Percentiles rank a stretch among this genome's conserved stretches.
phyloP scores from a whole-genome alignment of 2,888 invertebrate species.

The Leucoma salicis region DNA sequence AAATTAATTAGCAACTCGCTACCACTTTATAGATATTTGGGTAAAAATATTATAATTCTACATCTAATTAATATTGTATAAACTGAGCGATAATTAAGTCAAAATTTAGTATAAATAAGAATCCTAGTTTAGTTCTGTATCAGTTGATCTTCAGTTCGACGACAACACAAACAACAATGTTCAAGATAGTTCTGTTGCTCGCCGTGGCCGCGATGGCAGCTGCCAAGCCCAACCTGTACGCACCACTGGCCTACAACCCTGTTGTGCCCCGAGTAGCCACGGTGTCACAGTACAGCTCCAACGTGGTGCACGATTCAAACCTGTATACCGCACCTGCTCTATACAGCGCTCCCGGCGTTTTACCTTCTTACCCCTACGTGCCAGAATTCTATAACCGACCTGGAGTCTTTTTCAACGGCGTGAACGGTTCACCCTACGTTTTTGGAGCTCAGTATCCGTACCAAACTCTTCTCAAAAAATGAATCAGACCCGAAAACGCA shows the following conservation, averaged over 20 bases:
- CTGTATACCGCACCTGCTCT: slow-evolving; percentile 40
- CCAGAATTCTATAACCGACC: slow-evolving; percentile 42
- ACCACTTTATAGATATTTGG: too few relatives aligned
- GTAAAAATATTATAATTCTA: too few relatives aligned
- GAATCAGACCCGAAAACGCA: too few relatives aligned
- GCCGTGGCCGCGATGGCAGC: slow-evolving; percentile 81
- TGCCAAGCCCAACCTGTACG: slow-evolving; percentile 69
- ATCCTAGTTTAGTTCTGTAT: slow-evolving; percentile 26
- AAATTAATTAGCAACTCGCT: too few relatives aligned
- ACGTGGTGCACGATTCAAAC: slow-evolving; percentile 41
- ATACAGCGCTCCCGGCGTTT: slow-evolving; percentile 39
- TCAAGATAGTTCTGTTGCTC: slow-evolving; percentile 83
- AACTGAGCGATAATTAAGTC: too few relatives aligned
- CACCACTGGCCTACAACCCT: slow-evolving; percentile 54
- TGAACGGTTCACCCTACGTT: slow-evolving; percentile 52
- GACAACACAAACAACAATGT: slow-evolving; percentile 75
- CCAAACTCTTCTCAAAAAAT: too few relatives aligned
- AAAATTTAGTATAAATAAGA: background rate
- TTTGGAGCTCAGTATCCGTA: too few relatives aligned
- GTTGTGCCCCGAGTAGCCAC: too few relatives aligned
- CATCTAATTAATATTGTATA: too few relatives aligned
- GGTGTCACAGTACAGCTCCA: slow-evolving; percentile 38
- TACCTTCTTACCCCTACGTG: background rate
- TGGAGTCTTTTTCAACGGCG: slow-evolving; percentile 41
- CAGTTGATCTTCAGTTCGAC: slow-evolving; percentile 65